Base-by-base conservation (phyloP, 2,797 vertebrate genomes). In the Petrocephalus sullivani region DNA sequence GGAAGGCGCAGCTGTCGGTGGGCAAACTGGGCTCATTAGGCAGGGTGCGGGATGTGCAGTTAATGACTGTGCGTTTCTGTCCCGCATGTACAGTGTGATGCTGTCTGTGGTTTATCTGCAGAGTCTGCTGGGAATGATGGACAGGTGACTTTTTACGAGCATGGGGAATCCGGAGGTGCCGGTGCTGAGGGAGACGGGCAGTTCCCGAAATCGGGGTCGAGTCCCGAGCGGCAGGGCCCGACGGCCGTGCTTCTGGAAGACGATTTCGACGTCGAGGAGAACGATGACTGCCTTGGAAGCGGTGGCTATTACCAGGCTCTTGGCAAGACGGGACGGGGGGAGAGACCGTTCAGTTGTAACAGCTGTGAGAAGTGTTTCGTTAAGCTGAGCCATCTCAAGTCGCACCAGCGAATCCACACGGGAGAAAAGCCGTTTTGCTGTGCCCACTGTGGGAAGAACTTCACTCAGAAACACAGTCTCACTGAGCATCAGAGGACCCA, bases 321-420 rank as follows among this genome's bases (percentile, higher is more conserved):
- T 46, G 16, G 33, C 56, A 53, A 46, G 37, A 7, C 23, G 2
- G 78, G 57, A 16, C 61, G 16, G 16, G 41, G 75, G 53, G 87
- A 64, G 23, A 64, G 51, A 84, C 58, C 33, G 23, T 88, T 54
- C 60, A 41, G 21, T 41, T 89, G 88, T 84, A 75, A 89, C 0
- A 87, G 89, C 6, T 96, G 95, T 9, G 91, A 92, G 0, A 95
- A 94, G 86, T 92, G 92, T 83, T 95, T 94, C 90, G 89, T 92
- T 0, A 92, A 93, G 5, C 89, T 92, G 87, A 94, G 91, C 87
- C 91, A 91, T 91, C 90, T 95, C 16, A 93, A 89, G 82, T 88
- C 91, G 0, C 95, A 95, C 60, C 71, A 87, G 56, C 92, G 91
- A 9, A 78, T 93, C 87, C 94, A 95, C 94, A 92, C 92, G 0